phyloP scores from a whole-genome alignment of 2,888 invertebrate genomes.

The Odontothrips loti region DNA sequence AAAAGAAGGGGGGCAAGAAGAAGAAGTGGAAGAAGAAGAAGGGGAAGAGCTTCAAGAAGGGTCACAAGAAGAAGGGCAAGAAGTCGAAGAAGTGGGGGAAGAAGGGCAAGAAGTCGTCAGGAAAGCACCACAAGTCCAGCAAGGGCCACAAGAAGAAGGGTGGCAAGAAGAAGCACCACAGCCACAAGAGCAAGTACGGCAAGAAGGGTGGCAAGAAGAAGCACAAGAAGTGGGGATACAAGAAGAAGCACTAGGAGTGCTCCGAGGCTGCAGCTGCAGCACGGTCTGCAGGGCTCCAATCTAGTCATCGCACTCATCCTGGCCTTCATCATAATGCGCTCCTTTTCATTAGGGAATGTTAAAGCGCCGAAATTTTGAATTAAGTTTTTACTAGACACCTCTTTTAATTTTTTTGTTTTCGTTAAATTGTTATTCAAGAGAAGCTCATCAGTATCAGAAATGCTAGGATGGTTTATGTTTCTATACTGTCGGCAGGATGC shows the following conservation, averaged over 20 bases:
- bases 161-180: constrained; percentile 73
- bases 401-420: constrained; percentile 5
- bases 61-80: constrained; percentile 70
- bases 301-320: constrained; percentile 1
- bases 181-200: constrained; percentile 67
- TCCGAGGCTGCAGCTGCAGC: constrained; percentile 14
- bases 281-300: background rate
- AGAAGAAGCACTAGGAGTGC: constrained; percentile 43
- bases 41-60: constrained; percentile 74
- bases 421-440: background rate
- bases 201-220: constrained; percentile 77
- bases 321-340: background rate
- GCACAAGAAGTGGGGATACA: constrained; percentile 72
- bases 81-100: constrained; percentile 75
- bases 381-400: background rate
- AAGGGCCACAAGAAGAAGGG: constrained; percentile 74
- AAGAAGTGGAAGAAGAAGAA: constrained; percentile 67
- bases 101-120: constrained; percentile 75
- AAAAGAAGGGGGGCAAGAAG: constrained; percentile 72
- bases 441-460: background rate
- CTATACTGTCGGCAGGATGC: background rate
- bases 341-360: background rate
- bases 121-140: constrained; percentile 72
- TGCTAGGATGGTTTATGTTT: background rate
- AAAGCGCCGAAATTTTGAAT: background rate